Percentiles rank a stretch among this genome's conserved stretches.
phyloP scores from a whole-genome alignment of 2,113 vertebrate genomes.

The Tragelaphus imberbis region DNA sequence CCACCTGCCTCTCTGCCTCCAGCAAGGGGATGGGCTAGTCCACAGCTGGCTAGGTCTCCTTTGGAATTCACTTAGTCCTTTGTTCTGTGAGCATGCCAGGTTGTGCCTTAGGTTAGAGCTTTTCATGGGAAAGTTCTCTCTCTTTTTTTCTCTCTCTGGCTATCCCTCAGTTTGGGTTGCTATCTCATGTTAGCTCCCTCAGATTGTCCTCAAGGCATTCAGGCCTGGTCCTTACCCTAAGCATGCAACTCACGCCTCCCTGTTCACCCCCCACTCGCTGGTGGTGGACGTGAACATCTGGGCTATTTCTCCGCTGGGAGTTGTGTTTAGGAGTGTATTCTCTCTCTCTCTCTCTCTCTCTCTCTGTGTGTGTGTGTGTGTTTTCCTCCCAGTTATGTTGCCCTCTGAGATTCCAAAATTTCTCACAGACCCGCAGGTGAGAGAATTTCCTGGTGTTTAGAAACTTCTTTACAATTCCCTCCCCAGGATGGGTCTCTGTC shows the following conservation, averaged over 20 bases:
- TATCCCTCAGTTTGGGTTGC: neutral
- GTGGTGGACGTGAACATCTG: neutral
- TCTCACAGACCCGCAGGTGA: neutral
- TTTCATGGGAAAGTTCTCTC: neutral
- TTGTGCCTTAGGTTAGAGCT: neutral
- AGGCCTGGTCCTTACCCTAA: neutral
- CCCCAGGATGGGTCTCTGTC: neutral
- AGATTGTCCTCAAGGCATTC: neutral
- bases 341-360: too few species aligned
- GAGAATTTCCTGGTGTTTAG: neutral
- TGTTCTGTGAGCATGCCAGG: neutral
- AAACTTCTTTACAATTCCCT: neutral
- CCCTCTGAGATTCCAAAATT: neutral
- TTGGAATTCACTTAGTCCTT: neutral
- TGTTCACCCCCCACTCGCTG: neutral
- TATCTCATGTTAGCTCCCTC: neutral
- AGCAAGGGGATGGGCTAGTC: neutral
- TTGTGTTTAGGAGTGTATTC: neutral
- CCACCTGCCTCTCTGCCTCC: neutral
- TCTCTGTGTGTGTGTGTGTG: neutral
- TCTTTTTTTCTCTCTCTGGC: neutral
- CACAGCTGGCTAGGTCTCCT: neutral
- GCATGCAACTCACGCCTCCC: neutral
- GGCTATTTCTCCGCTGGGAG: neutral
- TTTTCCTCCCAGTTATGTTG: neutral